Base-by-base conservation (phyloP, 2,113 vertebrate species). In the Tragulus kanchil region DNA sequence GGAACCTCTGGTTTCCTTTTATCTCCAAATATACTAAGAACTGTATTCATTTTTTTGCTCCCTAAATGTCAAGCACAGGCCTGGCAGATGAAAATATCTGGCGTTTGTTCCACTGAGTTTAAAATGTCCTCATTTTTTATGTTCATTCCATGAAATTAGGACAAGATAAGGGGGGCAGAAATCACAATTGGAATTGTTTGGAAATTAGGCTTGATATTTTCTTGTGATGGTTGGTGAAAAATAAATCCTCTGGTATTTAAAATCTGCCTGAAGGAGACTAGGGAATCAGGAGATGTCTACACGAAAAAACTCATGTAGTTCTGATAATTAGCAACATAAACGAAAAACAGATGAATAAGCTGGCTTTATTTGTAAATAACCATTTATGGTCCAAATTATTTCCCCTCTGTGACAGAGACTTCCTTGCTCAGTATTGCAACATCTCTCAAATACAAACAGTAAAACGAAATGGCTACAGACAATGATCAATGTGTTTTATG, bases 301-400 rank as follows among this genome's bases (percentile, higher is more conserved):
- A 95, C 0, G 6, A 93, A 88, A 93, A 83, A 61, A 95, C 42
- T 84, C 56, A 96, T 64, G 95, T 93, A 86, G 50, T 26, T 95
- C 91, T 96, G 78, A 91, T 91, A 73, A 97, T 94, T 94, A 95
- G 50, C 73, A 89, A 67, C 28, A 85, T 84, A 96, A 95, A 89
- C 85, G 91, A 90, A 93, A 82, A 54, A 84, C 73, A 95, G 94
- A 97, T 52, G 71, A 93, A 88, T 86, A 96, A 90, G 17, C 81
- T 91, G 90, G 83, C 65, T 96, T 96, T 97, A 75, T 96, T 96
- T 96, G 73, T 97, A 97, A 97, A 98, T 90, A 97, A 88, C 17
- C 13, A 56, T 61, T 94, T 87, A 94, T 28, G 52, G 36, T 86
- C 83, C 90, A 96, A 96, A 95, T 96, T 86, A 94, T 88, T 89